Evolutionary conservation across 1,140 invertebrate genomes (phyloP).

Genomic region (Adelges cooleyi): DNA sequence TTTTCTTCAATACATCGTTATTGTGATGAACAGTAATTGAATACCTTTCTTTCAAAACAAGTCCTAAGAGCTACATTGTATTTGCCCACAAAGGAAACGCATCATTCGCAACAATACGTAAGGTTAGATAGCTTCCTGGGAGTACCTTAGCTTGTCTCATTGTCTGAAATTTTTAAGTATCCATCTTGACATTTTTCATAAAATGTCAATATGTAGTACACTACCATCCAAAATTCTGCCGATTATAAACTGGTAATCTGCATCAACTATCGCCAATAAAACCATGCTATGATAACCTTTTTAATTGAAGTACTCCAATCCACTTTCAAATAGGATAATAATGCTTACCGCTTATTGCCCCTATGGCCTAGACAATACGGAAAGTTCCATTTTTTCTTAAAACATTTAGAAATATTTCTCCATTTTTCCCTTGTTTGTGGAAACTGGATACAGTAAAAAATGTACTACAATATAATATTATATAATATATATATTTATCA

Average conservation of each 20-base stretch:
- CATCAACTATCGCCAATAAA: conserved; percentile 39
- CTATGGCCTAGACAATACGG: conserved; percentile 39
- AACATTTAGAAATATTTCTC: conserved; percentile 34
- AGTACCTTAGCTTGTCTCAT: not conserved
- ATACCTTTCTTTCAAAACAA: not conserved
- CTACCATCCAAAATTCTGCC: conserved; percentile 37
- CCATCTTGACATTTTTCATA: not conserved
- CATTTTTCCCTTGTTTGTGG: conserved; percentile 32
- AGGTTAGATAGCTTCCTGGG: not conserved
- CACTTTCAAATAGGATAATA: conserved; percentile 34
- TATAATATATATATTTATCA: too few relatives aligned
- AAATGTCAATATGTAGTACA: conserved; percentile 13
- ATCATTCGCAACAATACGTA: conserved; percentile 10
- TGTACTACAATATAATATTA: too few relatives aligned
- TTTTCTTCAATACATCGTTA: conserved; percentile 40
- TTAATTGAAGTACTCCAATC: conserved; percentile 39
- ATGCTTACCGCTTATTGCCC: conserved; percentile 34
- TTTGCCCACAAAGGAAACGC: not conserved
- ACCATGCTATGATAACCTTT: conserved; percentile 39
- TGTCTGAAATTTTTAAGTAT: not conserved
- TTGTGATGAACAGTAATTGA: conserved; percentile 34
- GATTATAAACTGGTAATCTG: conserved; percentile 35
- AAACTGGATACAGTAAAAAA: too few relatives aligned
- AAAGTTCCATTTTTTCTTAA: conserved; percentile 38
- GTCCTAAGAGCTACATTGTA: conserved; percentile 2